Base-by-base conservation (phyloP, 53 echinoderm and acorn worm species). In the Holothuria leucospilota region DNA sequence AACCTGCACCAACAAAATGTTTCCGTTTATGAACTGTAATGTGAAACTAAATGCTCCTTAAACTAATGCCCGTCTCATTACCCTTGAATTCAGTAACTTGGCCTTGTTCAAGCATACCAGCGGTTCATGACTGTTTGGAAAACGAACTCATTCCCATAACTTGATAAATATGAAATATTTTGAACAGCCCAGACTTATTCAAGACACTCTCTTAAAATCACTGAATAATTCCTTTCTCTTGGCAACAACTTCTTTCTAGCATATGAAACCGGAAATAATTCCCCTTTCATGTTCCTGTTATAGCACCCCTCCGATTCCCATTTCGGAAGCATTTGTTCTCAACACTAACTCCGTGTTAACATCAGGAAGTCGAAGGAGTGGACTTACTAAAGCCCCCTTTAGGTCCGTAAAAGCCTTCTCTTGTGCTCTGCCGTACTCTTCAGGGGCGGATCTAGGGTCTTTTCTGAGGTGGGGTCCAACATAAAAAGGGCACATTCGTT, bases 1-100 rank as follows among this genome's bases (percentile, higher is more conserved):
- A 90, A 70, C 86, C 86, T 59, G 91, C 91, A 15, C 87, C 91
- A 16, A 91, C 83, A 73, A 86, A 86, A n/a, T 86, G 82, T 20
- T 41, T 16, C 87, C 86, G 46, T 59, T 81, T 40, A 90, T 90
- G 13, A 42, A 79, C 30, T 82, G 82, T 8, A 90, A 39, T 25
- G 52, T 59, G 14, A 29, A 90, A n/a, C 81, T 59, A 52, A 82
- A 91, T 1, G 82, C 82, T 28, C 86, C 82, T 13, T 80, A 39
- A 21, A 74, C 40, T 6, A 86, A 46, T 20, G 86, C 82, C 90
- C 82, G 87, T 10, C 82, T 79, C 28, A 87, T 60, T 20, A 90
- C 40, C 41, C 87, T 80, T 16, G 78, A 52, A 58, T 90, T 90
- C 21, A 69, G 40, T 16, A 72, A 26, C 72, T 84, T 87, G 29